Evolutionary conservation across 2,113 vertebrate species (phyloP).

Genomic region (Oophaga pumilio): DNA sequence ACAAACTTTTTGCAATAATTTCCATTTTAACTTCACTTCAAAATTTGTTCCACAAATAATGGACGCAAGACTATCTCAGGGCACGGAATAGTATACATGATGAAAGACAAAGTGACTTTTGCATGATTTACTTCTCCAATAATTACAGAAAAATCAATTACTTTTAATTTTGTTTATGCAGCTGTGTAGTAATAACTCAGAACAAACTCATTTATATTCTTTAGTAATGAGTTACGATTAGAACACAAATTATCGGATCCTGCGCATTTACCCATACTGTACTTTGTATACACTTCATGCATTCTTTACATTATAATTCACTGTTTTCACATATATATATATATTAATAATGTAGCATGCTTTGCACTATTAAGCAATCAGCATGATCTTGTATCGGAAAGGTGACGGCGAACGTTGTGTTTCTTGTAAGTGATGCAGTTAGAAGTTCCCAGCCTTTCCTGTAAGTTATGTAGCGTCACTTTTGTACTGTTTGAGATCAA

Average conservation of each 20-base stretch:
- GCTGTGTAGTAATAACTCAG: not conserved
- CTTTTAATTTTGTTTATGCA: conserved; percentile 7
- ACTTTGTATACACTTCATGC: not conserved
- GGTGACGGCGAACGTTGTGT: not conserved
- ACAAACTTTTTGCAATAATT: not conserved
- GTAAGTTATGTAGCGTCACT: not conserved
- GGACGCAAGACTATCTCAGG: not conserved
- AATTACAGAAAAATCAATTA: conserved; percentile 14
- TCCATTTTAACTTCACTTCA: not conserved
- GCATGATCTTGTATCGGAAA: not conserved
- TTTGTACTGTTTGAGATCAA: too few species aligned
- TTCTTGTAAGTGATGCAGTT: not conserved
- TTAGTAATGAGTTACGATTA: not conserved
- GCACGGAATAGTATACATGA: not conserved
- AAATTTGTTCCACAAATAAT: not conserved
- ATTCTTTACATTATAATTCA: not conserved
- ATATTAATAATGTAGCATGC: not conserved
- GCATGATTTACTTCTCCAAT: conserved; percentile 16
- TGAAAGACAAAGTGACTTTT: not conserved
- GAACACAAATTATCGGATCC: not conserved
- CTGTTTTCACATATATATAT: not conserved
- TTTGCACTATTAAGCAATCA: not conserved
- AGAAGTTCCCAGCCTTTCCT: not conserved
- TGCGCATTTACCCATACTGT: not conserved
- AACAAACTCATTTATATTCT: not conserved